Evolutionary conservation across 2,888 invertebrate genomes (phyloP), one percentile per base, ranked within the genome.

Genomic region (Cerceris ruficornis): DNA sequence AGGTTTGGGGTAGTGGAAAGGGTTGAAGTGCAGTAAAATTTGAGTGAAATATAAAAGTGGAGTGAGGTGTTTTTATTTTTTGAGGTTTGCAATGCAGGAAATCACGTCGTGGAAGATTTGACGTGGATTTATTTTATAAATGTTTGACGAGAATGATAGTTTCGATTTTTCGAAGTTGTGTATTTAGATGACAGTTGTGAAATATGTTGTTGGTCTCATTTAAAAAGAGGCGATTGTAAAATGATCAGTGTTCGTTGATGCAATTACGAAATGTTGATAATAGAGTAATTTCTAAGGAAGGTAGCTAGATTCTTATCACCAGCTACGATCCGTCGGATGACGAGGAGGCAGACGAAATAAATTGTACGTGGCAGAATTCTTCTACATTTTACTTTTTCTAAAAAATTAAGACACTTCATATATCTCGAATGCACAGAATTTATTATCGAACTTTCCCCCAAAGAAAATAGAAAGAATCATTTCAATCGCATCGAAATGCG

Each of bases 401-500:
- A 28, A 28, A 52, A 2, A 52, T 52, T 7, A n/a, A 52, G 52
- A 52, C 52, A 52, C n/a, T 52, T 52, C 14, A 5, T n/a, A 17
- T 9, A 46, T 43, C 13, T n/a, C 8, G 28, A 28, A 28, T 28
- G 1, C 28, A 1, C 4, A 28, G 4, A 28, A 28, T 28, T 28
- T 28, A 28, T 28, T 28, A 2, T 2, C 28, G 4, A 28, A 28
- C 4, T 28, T 28, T 4, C 28, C 28, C 1, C 4, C 28, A 4
- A 28, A 28, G 28, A 28, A 28, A 28, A 28, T 2, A 2, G 28
- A 28, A 28, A 46, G 43, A 46, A 43, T 43, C 55, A 17, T 71
- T 61, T 55, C 71, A 61, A 75, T 75, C 54, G 64, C 64, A 64
- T 55, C 67, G 67, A 78, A 76, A 71, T 66, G 75, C 72, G 72